Base-by-base conservation (phyloP, 2,888 invertebrate genomes). In the Embidobia sp. region DNA sequence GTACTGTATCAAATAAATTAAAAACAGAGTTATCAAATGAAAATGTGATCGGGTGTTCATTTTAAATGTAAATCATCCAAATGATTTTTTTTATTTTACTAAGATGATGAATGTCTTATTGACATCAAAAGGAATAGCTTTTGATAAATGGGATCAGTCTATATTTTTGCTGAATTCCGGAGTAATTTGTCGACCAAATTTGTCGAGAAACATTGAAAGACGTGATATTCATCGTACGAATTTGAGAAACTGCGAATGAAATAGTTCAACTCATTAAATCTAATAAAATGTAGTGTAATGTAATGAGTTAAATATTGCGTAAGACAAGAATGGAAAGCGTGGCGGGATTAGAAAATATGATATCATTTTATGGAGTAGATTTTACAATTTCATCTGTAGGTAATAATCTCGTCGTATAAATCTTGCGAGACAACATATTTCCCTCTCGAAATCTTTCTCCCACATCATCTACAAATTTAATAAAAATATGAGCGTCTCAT, bases 401-500 rank as follows among this genome's bases (percentile, higher is more conserved):
- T 13, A 35, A 13, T 19, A 22, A 35, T 51, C 33, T n/a, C 18
- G 29, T 1, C 6, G 18, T 16, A 31, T 49, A 49, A 49, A 49
- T 31, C 31, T 35, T 51, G 10, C 18, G 11, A 22, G 22, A 35
- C 33, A 35, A 22, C 33, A 35, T 22, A 51, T 51, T 51, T 51
- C 35, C 18, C 18, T 13, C 51, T 35, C 11, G 33, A 29, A 19
- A 49, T 49, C 22, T 33, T n/a, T 33, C 33, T 10, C 19, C 10
- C 49, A 49, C 19, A 35, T 51, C 35, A 49, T 49, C 49, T 49
- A 49, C 31, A 49, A 49, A 49, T 51, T 35, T 51, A 51, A 51
- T 51, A 19, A 51, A 53, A 26, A 53, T 53, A 53, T 22, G 53
- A 37, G 53, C 5, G 16, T 37, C 37, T 53, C 37, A 37, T 53